phyloP scores from a whole-genome alignment of 2,888 invertebrate species.

The Pterobdella sp. region DNA sequence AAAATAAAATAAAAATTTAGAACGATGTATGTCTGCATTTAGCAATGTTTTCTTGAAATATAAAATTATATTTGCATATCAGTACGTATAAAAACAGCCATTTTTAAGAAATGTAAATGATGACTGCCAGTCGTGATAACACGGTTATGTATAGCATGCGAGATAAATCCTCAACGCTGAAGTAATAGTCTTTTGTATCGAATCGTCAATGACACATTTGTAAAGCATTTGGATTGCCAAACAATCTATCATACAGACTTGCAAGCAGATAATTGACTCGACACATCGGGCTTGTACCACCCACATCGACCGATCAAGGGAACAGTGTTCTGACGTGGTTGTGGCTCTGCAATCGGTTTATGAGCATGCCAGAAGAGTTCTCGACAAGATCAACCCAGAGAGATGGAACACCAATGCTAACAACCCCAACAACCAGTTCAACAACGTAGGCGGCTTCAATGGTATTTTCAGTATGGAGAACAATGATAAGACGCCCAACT shows the following conservation, averaged over 20 bases:
- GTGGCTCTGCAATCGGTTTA: conserved; percentile 37
- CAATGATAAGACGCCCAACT: neutral
- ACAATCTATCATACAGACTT: conserved; percentile 34
- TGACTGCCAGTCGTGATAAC: neutral
- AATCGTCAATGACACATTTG: neutral
- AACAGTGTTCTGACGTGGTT: conserved; percentile 38
- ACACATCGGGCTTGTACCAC: conserved; percentile 36
- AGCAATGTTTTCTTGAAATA: too few species aligned
- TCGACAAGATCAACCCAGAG: conserved; percentile 39
- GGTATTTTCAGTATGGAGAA: neutral
- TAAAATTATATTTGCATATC: neutral
- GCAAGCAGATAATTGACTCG: conserved; percentile 34
- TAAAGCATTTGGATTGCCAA: neutral
- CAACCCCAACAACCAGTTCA: conserved; percentile 15
- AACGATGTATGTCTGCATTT: too few species aligned
- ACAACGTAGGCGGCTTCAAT: neutral
- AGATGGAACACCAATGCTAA: conserved; percentile 35
- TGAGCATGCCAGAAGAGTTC: conserved; percentile 36
- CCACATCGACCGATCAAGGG: conserved; percentile 37
- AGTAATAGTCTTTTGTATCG: neutral
- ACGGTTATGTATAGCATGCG: neutral
- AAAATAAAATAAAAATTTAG: too few species aligned
- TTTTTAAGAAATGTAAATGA: neutral
- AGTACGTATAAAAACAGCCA: neutral
- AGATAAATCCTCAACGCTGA: neutral